Base-by-base conservation (phyloP, 2,888 invertebrate genomes). In the Gandaritis pyraliata region DNA sequence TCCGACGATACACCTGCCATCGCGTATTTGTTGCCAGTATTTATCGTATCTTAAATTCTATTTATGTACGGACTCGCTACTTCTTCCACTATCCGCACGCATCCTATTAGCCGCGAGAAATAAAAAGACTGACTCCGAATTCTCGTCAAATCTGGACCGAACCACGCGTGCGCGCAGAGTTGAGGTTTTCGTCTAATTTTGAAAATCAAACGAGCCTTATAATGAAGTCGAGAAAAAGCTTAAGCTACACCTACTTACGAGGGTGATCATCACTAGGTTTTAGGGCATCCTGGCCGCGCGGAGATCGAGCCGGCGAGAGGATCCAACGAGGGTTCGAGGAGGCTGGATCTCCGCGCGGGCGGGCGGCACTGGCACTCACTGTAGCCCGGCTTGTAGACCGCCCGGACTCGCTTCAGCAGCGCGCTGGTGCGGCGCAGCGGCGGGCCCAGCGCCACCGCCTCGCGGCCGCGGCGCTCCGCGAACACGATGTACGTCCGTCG, bases 371-470 rank as follows among this genome's bases (percentile, higher is more conserved):
- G 11, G 69, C 90, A 92, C 92, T 91, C 91, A 92, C 92, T 90
- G 88, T 92, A 91, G 71, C 88, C 88, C 61, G 85, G 82, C 83
- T 82, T 83, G 90, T 90, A 91, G 89, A 92, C 91, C 57, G 90
- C 89, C 64, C 88, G 85, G 72, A 92, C 86, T 82, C 92, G 82
- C 79, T 86, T 81, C 62, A 88, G 77, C 80, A 92, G 80, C 75
- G 88, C 87, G 72, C 79, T 78, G 69, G 90, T 89, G 76, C 88
- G 80, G 77, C 85, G 82, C 72, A 92, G 81, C 71, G 92, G 92
- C 68, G 92, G 92, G 51, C 92, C 92, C 52, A 91, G 83, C 56
- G 91, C 91, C 73, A 90, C 88, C 67, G 90, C 90, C 70, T 87
- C 78, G 80, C 86, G 90, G 41, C 87, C 91, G 60, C 85, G 83